Evolutionary conservation across 2,113 vertebrate species (phyloP).

Genomic region (Sakesphorus luctuosus): DNA sequence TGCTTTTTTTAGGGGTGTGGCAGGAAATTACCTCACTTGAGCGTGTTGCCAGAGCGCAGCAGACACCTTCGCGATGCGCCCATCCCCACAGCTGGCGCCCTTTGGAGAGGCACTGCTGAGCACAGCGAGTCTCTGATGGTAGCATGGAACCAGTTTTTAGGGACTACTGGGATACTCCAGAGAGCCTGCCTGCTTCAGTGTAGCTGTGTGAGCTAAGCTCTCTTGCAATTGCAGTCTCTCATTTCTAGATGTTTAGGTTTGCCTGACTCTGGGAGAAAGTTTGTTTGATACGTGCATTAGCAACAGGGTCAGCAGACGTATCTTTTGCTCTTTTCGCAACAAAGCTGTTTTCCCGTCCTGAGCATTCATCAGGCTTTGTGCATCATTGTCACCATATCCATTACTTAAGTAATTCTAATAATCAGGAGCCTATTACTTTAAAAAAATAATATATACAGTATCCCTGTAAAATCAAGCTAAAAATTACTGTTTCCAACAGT

Average conservation of each 20-base stretch:
- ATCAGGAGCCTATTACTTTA: neutral
- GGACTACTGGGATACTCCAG: neutral
- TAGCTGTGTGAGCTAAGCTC: neutral
- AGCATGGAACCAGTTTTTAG: fast-evolving
- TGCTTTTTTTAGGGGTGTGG: neutral
- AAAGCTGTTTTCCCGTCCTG: neutral
- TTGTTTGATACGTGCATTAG: neutral
- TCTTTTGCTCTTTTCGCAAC: neutral
- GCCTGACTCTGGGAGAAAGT: neutral
- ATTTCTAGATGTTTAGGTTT: neutral
- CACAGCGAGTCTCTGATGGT: fast-evolving
- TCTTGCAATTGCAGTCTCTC: neutral
- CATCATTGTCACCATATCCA: too few species aligned
- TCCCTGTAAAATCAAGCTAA: neutral
- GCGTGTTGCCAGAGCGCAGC: neutral
- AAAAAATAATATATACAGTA: neutral
- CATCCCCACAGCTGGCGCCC: fast-evolving
- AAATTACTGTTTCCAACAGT: neutral
- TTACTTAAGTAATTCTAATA: neutral
- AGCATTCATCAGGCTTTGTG: neutral
- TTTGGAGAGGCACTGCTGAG: neutral
- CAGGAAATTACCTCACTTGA: neutral
- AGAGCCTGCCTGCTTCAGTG: fast-evolving
- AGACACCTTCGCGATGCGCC: fast-evolving
- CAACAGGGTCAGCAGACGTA: neutral